Evolutionary conservation across 2,888 invertebrate genomes (phyloP).

Genomic region (Invenusta paracnida): DNA sequence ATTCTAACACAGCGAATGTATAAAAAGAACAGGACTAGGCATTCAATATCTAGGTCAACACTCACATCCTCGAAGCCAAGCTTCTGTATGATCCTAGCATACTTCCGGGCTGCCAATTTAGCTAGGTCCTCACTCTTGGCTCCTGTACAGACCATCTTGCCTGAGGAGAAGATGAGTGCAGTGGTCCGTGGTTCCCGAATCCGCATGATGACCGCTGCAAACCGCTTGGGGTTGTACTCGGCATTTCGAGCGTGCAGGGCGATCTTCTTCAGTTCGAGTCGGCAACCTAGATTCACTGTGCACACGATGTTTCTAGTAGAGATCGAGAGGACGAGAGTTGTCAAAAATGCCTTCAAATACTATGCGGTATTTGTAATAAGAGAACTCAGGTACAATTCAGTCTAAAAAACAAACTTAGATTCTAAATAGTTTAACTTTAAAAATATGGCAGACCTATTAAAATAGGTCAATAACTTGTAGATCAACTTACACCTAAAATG

Average conservation of each 20-base stretch:
- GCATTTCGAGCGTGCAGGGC: constrained; percentile 95
- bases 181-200: constrained; percentile 76
- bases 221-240: constrained; percentile 96
- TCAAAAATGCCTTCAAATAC: too few relatives aligned
- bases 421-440: not conserved
- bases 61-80: constrained; percentile 68
- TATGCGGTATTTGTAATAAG: too few relatives aligned
- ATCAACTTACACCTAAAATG: too few relatives aligned
- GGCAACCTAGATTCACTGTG: constrained; percentile 87
- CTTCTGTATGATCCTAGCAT: constrained; percentile 76
- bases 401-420: not conserved
- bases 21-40: too few relatives aligned
- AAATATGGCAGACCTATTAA: too few relatives aligned
- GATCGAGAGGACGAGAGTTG: too few relatives aligned
- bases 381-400: not conserved
- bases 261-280: constrained; percentile 89
- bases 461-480: too few relatives aligned
- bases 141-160: constrained; percentile 82
- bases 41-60: too few relatives aligned
- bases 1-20: too few relatives aligned
- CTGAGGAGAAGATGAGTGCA: constrained; percentile 76
- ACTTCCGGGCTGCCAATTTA: constrained; percentile 73
- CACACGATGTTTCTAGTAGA: constrained; percentile 91
- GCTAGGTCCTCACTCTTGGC: constrained; percentile 78
- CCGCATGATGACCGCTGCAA: constrained; percentile 95